Evolutionary conservation across 2,797 vertebrate genomes (phyloP), one percentile per base, ranked within the genome.

Genomic region (Myotis planiceps): DNA sequence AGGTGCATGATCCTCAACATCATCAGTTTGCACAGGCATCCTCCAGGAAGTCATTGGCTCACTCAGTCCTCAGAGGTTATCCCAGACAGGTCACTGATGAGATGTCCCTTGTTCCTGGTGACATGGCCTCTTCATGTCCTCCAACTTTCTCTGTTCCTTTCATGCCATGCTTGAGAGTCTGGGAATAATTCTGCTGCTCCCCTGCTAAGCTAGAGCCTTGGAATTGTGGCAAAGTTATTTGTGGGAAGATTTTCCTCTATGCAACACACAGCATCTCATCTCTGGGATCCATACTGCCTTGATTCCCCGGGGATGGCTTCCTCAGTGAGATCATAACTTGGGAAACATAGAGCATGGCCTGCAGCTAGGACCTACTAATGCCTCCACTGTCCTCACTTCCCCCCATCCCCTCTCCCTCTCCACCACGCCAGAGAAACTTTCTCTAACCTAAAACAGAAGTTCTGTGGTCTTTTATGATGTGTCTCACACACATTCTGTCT

Each of bases 401-500:
- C 68, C 34, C 66, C 12, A 16, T 2, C 6, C 2, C 16, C 21
- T 29, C 49, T 21, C 19, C 66, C n/a, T 3, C 65, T 16, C 60
- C 49, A 81, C 29, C 23, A 69, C 9, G n/a, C 76, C 85, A 88
- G 63, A 93, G 74, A 90, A 93, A 86, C 63, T 68, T 92, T 90
- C 75, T 71, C 79, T 96, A 86, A 95, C 71, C 88, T 82, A 49
- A 95, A 90, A 85, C 51, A 94, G 82, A 97, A 95, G 69, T 92
- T 80, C 78, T 94, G 47, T 0, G 18, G 66, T 88, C 90, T 74
- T 95, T 71, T 85, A 76, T 58, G 74, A 78, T 72, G 69, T 86
- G 79, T 95, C 87, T 93, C 76, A 74, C 65, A 85, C 65, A 88
- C 25, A 68, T 78, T 92, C 84, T 72, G 55, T 86, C 51, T 89